phyloP scores from a whole-genome alignment of 1,140 invertebrate genomes.

The Pararge aegeria region DNA sequence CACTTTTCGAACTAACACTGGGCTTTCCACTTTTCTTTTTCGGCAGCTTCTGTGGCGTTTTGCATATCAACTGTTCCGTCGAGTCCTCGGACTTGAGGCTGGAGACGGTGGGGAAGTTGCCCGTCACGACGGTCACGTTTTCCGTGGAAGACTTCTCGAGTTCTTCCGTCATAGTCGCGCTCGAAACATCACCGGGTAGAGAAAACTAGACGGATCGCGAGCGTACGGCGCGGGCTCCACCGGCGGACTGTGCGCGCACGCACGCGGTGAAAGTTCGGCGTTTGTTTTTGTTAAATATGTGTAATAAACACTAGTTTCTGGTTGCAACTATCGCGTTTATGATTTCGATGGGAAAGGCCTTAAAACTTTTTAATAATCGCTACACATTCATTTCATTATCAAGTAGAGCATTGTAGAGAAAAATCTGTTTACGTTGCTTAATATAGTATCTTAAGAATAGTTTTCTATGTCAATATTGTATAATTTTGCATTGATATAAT shows the following conservation, averaged over 20 bases:
- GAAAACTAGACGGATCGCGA: neutral
- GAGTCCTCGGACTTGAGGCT: conserved; percentile 76
- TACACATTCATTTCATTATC: neutral
- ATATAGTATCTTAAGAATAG: too few relatives aligned
- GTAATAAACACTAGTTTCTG: conserved; percentile 18
- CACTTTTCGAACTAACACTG: conserved; percentile 65
- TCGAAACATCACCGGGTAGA: conserved; percentile 29
- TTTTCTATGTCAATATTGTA: too few relatives aligned
- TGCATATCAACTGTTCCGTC: conserved; percentile 80
- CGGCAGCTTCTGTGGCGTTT: conserved; percentile 73
- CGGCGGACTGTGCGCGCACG: neutral
- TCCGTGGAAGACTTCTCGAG: conserved; percentile 42
- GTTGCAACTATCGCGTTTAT: neutral
- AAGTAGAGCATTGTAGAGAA: too few relatives aligned
- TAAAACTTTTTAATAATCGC: neutral
- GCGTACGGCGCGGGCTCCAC: conserved; percentile 19
- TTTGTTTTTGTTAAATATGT: conserved; percentile 34
- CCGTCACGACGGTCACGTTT: conserved; percentile 50
- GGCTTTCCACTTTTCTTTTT: conserved; percentile 45
- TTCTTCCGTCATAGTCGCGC: conserved; percentile 51
- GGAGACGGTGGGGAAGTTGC: conserved; percentile 63
- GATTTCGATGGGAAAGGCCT: neutral
- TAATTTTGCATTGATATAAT: too few relatives aligned
- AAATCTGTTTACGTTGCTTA: too few relatives aligned
- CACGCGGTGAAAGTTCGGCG: conserved; percentile 30